A percentile compares a stretch with the other conserved stretches of the same genome.
phyloP scores from a whole-genome alignment of 2,113 vertebrate species.

The Herpetotheres cachinnans region DNA sequence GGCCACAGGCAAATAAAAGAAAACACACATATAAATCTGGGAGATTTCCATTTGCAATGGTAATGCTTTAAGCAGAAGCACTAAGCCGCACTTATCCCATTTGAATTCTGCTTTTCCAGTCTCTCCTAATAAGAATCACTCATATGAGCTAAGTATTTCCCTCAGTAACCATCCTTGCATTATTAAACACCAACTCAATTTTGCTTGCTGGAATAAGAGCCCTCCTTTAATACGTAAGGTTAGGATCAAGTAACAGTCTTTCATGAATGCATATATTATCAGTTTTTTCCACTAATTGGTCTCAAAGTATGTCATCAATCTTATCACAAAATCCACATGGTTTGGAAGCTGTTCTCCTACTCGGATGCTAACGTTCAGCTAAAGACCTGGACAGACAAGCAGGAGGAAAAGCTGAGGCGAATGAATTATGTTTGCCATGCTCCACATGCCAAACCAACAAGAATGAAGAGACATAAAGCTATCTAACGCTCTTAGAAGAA shows the following conservation, averaged over 20 bases:
- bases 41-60: neutral
- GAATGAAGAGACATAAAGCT: neutral
- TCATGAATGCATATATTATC: neutral
- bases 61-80: neutral
- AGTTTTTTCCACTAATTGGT: slow-evolving; percentile 6
- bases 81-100: slow-evolving; percentile 14
- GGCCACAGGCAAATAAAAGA: neutral
- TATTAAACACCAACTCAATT: slow-evolving; percentile 51
- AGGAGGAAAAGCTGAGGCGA: neutral
- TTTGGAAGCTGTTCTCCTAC: neutral
- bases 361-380: neutral
- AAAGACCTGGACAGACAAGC: neutral
- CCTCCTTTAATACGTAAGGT: slow-evolving; percentile 3
- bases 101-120: slow-evolving; percentile 34
- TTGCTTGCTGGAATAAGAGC: slow-evolving; percentile 27
- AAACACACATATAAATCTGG: neutral
- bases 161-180: slow-evolving; percentile 44
- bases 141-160: slow-evolving; percentile 27
- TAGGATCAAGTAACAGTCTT: slow-evolving; percentile 7
- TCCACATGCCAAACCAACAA: neutral
- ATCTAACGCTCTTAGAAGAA: neutral
- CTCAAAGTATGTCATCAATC: neutral
- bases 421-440: neutral
- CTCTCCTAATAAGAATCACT: slow-evolving; percentile 30
- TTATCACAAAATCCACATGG: neutral